Base-by-base conservation (phyloP, 2,888 invertebrate species). In the Hesperia comma region DNA sequence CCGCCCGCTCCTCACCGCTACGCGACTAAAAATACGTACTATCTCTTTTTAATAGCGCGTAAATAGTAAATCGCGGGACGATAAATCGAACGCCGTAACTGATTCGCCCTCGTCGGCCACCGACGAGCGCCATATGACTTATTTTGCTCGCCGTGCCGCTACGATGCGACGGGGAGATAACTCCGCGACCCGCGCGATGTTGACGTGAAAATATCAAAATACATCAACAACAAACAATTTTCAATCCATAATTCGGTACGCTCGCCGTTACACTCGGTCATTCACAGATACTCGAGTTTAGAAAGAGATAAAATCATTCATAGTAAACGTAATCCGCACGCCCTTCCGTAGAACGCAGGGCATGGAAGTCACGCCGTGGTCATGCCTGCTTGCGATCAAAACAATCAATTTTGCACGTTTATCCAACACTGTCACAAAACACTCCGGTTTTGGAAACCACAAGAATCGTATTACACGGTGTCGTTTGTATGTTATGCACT, bases 261-360 rank as follows among this genome's bases (percentile, higher is more conserved):
- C 87, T 90, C 82, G 88, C 88, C 88, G 82, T 88, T 91, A 89
- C 90, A 90, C 91, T 90, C 91, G 83, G 90, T 91, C 92, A 92
- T 92, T 92, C 92, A 92, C 90, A 90, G 90, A 88, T 86, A 90
- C 89, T 86, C 81, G 78, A 88, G 87, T 91, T 89, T 90, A 92
- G 92, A 92, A 91, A 91, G 92, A 92, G 92, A 92, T 92, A 90
- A 92, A 92, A 91, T 92, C 92, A 92, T 92, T 92, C 92, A 92
- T 92, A 92, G 90, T 91, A 91, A 91, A 91, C 92, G 92, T 92
- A 92, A 90, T 90, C 81, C 79, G 91, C 90, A 90, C 91, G 90
- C 90, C 90, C 92, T 90, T 90, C 85, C 88, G 87, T 89, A 88
- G 80, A 84, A 89, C 89, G 88, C 91, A 91, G 91, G 90, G 92